Conservation (phyloP, 1,140 invertebrate species). For the Cotesia typhae region DNA sequence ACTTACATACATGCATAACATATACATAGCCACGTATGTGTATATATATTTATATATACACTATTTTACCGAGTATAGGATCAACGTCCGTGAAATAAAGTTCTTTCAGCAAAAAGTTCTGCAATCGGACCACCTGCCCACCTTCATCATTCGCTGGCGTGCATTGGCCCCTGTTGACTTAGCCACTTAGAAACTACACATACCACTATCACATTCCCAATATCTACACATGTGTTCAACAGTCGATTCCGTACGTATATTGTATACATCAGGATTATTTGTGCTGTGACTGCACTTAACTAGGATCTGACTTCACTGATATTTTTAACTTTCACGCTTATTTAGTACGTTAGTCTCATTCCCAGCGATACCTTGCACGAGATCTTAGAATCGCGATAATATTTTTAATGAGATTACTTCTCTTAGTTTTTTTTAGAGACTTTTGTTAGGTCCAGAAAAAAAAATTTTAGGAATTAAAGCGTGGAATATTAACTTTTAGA, state of each 20-base stretch:
- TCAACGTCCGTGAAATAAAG: slow-evolving; percentile 65
- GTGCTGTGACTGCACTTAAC: slow-evolving; percentile 23
- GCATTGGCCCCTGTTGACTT: slow-evolving; percentile 62
- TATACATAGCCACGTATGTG: background rate
- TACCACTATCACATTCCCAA: too few relatives aligned
- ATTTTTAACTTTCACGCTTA: slow-evolving; percentile 20
- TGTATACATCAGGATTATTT: slow-evolving; percentile 30
- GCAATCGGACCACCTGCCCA: slow-evolving; percentile 61
- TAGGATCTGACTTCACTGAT: slow-evolving; percentile 30
- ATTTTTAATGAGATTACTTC: too few relatives aligned
- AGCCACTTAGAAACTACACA: slow-evolving; percentile 48
- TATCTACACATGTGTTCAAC: slow-evolving; percentile 26
- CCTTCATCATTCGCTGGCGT: slow-evolving; percentile 47
- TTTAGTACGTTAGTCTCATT: slow-evolving; percentile 5
- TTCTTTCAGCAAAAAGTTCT: slow-evolving; percentile 59
- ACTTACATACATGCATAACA: background rate
- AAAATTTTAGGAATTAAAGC: too few relatives aligned
- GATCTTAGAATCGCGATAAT: too few relatives aligned
- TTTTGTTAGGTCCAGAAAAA: too few relatives aligned
- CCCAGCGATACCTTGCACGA: background rate
- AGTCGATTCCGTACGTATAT: slow-evolving; percentile 26
- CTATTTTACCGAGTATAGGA: slow-evolving; percentile 45
- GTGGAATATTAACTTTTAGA: too few relatives aligned
- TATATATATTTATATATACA: slow-evolving; percentile 4
- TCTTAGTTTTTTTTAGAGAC: too few relatives aligned